These are phyloP conservation scores for Phoenicopterus ruber DNA, from an alignment of 2,113 vertebrate genomes.

Conservation along the genomic window DNA sequence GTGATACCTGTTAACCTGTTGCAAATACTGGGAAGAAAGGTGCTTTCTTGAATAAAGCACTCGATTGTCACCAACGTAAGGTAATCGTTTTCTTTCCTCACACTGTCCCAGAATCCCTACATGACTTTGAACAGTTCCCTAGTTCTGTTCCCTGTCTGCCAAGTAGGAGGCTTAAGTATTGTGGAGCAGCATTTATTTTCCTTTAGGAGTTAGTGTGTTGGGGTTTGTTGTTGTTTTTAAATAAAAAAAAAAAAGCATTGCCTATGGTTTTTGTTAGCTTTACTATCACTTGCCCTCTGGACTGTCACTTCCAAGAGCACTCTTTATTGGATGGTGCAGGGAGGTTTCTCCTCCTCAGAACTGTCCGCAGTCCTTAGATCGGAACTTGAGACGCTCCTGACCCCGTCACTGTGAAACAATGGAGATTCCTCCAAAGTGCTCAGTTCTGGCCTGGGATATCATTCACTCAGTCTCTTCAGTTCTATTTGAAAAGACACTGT, in stretches of 20 bases:
- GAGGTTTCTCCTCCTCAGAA: not conserved
- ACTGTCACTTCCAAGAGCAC: not conserved
- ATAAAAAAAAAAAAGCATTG: not conserved
- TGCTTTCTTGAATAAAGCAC: not conserved
- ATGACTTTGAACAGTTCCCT: not conserved
- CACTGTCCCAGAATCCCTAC: not conserved
- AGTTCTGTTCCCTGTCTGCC: not conserved
- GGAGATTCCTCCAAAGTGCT: not conserved
- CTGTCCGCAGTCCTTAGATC: not conserved
- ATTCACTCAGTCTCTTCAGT: not conserved
- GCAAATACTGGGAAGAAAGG: not conserved
- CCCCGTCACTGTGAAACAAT: not conserved
- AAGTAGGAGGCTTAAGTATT: not conserved
- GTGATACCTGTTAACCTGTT: not conserved
- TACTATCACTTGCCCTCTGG: not conserved
- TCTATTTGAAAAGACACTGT: not conserved
- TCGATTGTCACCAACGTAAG: fast-evolving
- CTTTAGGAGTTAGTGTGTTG: not conserved
- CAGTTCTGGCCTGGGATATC: not conserved
- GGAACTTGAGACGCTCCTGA: not conserved
- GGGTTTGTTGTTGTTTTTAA: not conserved
- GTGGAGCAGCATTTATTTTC: not conserved
- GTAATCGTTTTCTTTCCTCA: not conserved
- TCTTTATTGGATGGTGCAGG: not conserved
- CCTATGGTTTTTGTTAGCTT: not conserved